Evolutionary conservation across 1,140 invertebrate species (phyloP).

Genomic region (Pachypeltis micranthus): DNA sequence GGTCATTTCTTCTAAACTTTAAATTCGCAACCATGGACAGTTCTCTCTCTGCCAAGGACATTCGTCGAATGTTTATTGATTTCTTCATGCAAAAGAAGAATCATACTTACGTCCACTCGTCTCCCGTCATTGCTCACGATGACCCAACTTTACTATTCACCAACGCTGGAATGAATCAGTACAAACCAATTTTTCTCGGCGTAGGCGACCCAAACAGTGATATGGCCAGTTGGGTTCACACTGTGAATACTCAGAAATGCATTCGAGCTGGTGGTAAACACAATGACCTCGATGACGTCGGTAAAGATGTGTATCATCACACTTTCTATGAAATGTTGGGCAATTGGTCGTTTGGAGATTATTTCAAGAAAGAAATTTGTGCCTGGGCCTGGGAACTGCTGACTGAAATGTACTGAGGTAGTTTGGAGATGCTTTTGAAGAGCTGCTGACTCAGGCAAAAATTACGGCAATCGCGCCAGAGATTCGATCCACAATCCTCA

Average conservation of each 20-base stretch:
- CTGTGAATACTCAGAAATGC: constrained; percentile 94
- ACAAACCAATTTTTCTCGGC: constrained; percentile 95
- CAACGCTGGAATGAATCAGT: constrained; percentile 99
- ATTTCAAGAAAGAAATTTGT: constrained; percentile 98
- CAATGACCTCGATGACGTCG: constrained; percentile 98
- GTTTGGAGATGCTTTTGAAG: too few species aligned
- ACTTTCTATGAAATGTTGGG: constrained; percentile 99
- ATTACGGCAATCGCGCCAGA: too few species aligned
- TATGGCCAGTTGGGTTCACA: constrained; percentile 71
- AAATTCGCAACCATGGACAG: too few species aligned
- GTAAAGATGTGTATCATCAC: constrained; percentile 99
- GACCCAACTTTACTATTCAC: constrained; percentile 96
- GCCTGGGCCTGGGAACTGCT: constrained; percentile 95
- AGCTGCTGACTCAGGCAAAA: too few species aligned
- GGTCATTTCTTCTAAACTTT: too few species aligned
- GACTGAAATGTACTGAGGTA: constrained; percentile 63
- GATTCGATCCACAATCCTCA: too few species aligned
- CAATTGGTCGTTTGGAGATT: constrained; percentile 99
- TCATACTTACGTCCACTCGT: constrained; percentile 94
- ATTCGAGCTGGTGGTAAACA: constrained; percentile 98
- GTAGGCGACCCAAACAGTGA: constrained; percentile 93
- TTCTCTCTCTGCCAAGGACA: constrained; percentile 56
- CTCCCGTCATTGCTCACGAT: constrained; percentile 91
- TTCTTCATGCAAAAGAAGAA: constrained; percentile 81
- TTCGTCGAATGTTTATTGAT: constrained; percentile 80